Evolutionary conservation across 2,113 vertebrate species (phyloP).

Genomic region (Girardinichthys multiradiatus): DNA sequence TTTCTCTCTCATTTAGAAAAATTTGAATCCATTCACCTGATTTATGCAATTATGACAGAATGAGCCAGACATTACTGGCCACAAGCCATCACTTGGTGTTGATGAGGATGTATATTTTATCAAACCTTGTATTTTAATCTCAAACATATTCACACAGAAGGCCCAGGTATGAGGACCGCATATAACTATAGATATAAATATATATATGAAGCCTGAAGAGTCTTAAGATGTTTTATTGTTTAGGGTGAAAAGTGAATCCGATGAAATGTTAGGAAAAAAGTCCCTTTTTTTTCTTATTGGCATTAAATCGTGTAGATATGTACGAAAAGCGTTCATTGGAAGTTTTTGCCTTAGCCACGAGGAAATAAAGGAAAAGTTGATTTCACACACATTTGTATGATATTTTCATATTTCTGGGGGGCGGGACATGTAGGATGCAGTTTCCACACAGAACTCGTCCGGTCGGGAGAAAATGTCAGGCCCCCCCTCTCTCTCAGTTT

Average conservation of each 20-base stretch:
- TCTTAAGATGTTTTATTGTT: slow-evolving; percentile 55
- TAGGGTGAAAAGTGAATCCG: slow-evolving; percentile 18
- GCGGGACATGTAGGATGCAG: slow-evolving; percentile 10
- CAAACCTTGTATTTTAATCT: slow-evolving; percentile 37
- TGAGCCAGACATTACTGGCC: slow-evolving; percentile 33
- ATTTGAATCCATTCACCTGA: slow-evolving; percentile 40
- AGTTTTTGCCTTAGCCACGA: slow-evolving; percentile 53
- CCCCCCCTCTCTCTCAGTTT: slow-evolving; percentile 37
- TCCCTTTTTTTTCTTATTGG: slow-evolving; percentile 21
- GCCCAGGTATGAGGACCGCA: slow-evolving; percentile 41
- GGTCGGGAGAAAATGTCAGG: slow-evolving; percentile 39
- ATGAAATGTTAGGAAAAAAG: slow-evolving; percentile 11
- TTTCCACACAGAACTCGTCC: slow-evolving; percentile 18
- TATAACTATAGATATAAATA: slow-evolving; percentile 33
- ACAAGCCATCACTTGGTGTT: slow-evolving; percentile 40
- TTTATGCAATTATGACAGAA: slow-evolving; percentile 68
- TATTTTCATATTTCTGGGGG: slow-evolving; percentile 18
- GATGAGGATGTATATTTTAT: slow-evolving; percentile 43
- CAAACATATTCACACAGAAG: slow-evolving; percentile 14
- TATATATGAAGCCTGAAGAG: slow-evolving; percentile 43
- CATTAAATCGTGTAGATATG: slow-evolving; percentile 18
- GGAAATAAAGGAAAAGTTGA: slow-evolving; percentile 24
- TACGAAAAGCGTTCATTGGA: slow-evolving; percentile 4
- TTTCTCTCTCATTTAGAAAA: slow-evolving; percentile 9
- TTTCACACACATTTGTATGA: slow-evolving; percentile 14